Percentiles rank a stretch among this genome's conserved stretches.
Evolutionary conservation across 2,797 vertebrate species (phyloP).

Genomic region (Galaxias olidus): DNA sequence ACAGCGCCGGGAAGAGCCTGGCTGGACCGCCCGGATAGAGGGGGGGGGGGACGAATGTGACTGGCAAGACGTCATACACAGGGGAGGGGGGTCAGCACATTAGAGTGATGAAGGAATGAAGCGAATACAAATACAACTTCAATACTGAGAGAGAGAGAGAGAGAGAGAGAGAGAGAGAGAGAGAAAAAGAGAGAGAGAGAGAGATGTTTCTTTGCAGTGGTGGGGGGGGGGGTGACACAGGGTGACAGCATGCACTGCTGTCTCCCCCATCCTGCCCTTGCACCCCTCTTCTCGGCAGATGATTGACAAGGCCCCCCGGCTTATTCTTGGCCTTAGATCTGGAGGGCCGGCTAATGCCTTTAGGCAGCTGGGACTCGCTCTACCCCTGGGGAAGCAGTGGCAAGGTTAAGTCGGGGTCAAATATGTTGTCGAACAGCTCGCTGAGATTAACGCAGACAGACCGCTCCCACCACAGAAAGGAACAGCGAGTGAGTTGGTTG

Average conservation of each 20-base stretch:
- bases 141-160: too few species aligned
- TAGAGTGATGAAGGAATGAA: too few species aligned
- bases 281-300: slow-evolving; percentile 22
- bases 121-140: too few species aligned
- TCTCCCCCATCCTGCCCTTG: slow-evolving; percentile 21
- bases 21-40: too few species aligned
- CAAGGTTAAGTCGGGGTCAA: slow-evolving; percentile 2
- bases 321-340: slow-evolving; percentile 26
- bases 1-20: too few species aligned
- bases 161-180: too few species aligned
- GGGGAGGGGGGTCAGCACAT: too few species aligned
- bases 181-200: neutral
- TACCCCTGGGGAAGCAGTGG: neutral
- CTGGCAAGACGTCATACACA: too few species aligned
- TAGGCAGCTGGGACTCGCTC: slow-evolving; percentile 30
- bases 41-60: too few species aligned
- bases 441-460: too few species aligned
- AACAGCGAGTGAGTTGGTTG: too few species aligned
- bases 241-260: slow-evolving; percentile 12
- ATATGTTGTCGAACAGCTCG: slow-evolving; percentile 26
- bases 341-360: slow-evolving; percentile 24
- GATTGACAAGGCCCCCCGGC: slow-evolving; percentile 44
- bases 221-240: slow-evolving; percentile 16
- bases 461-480: too few species aligned
- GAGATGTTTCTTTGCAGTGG: neutral